These are phyloP conservation scores for Myotis davidii DNA, from an alignment of 2,113 vertebrate species.

Conservation along the genomic window DNA sequence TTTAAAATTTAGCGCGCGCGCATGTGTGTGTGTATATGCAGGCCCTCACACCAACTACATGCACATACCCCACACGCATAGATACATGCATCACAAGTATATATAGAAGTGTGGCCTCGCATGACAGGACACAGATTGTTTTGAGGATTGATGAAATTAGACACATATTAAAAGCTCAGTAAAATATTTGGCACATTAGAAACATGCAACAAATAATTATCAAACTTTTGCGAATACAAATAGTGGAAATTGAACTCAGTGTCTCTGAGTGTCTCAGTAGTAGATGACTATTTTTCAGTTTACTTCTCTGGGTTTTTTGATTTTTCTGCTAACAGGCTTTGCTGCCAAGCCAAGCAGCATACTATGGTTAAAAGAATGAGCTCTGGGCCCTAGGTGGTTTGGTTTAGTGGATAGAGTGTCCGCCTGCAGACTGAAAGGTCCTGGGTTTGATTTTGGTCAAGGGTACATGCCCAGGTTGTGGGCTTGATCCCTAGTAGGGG, in stretches of 20 bases:
- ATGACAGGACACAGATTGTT: neutral
- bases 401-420: too few relatives aligned
- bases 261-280: too few relatives aligned
- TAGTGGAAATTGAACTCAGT: neutral
- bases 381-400: neutral
- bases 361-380: neutral
- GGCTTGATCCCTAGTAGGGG: too few relatives aligned
- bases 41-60: neutral
- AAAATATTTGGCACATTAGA: neutral
- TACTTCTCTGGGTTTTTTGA: neutral
- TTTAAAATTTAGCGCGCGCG: too few relatives aligned
- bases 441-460: too few relatives aligned
- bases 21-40: too few relatives aligned
- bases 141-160: neutral
- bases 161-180: neutral
- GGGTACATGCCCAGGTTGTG: too few relatives aligned
- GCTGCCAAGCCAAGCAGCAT: neutral
- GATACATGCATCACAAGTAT: neutral
- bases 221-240: neutral
- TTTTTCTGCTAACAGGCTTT: neutral
- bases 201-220: neutral
- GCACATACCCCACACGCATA: neutral
- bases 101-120: neutral
- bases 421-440: too few relatives aligned
- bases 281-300: too few relatives aligned